Conservation (phyloP, 1,140 invertebrate genomes). For the Drosophila tsacasi region DNA sequence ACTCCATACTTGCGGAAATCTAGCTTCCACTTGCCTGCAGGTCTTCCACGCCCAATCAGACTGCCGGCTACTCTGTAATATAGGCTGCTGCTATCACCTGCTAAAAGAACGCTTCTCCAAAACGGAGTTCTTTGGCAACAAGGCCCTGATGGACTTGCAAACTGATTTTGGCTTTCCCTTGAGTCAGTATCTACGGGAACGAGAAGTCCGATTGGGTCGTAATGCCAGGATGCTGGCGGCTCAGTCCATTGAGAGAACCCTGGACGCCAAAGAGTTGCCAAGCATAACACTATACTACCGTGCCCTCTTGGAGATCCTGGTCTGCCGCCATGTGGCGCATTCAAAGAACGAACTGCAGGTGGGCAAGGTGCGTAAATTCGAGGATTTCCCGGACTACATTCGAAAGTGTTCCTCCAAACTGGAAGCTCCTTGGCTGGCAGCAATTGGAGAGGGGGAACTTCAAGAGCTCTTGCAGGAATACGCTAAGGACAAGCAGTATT, state of each 20-base stretch:
- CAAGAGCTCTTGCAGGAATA: slow-evolving; percentile 85
- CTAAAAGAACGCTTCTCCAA: slow-evolving; percentile 88
- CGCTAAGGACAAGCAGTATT: slow-evolving; percentile 87
- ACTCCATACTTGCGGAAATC: slow-evolving; percentile 95
- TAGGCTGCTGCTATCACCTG: slow-evolving; percentile 96
- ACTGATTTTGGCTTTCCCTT: slow-evolving; percentile 88
- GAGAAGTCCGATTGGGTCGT: slow-evolving; percentile 88
- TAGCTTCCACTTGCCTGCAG: slow-evolving; percentile 91
- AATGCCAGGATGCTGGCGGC: slow-evolving; percentile 94
- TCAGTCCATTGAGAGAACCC: slow-evolving; percentile 90
- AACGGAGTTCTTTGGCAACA: slow-evolving; percentile 74
- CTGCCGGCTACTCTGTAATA: slow-evolving; percentile 90
- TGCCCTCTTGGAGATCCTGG: slow-evolving; percentile 89
- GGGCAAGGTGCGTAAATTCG: slow-evolving; percentile 86
- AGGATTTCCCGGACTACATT: slow-evolving; percentile 88
- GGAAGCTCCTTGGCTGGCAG: slow-evolving; percentile 54
- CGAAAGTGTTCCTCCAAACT: slow-evolving; percentile 86
- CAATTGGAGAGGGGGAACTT: slow-evolving; percentile 82
- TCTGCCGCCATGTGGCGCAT: slow-evolving; percentile 84
- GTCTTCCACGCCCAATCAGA: slow-evolving; percentile 88
- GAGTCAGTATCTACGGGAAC: slow-evolving; percentile 87
- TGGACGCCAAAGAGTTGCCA: slow-evolving; percentile 86
- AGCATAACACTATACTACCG: slow-evolving; percentile 90
- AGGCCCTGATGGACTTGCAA: slow-evolving; percentile 56
- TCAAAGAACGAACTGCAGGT: slow-evolving; percentile 73